A percentile compares a stretch with the other conserved stretches of the same genome.
Conservation (phyloP, 2,113 vertebrate genomes). For the Pachycephala philippinensis region DNA sequence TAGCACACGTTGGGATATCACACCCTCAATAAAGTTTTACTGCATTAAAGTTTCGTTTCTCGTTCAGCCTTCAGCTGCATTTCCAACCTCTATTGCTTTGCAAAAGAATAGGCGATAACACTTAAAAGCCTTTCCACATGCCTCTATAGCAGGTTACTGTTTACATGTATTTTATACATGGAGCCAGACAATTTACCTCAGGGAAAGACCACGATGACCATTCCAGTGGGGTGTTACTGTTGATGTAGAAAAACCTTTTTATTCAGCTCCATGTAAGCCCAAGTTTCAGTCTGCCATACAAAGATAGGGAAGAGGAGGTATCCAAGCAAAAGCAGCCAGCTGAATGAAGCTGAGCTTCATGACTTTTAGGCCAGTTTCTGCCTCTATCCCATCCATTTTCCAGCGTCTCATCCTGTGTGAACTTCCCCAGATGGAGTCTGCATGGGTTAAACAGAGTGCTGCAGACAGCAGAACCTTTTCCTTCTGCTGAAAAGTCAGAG, state of each 20-base stretch:
- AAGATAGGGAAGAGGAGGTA: not conserved
- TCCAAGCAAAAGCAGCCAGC: not conserved
- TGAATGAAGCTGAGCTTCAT: not conserved
- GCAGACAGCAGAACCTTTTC: not conserved
- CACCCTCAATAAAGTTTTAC: conserved; percentile 13
- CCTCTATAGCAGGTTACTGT: not conserved
- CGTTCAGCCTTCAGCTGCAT: not conserved
- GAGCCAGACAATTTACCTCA: not conserved
- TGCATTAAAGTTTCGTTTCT: not conserved
- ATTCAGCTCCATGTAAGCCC: not conserved
- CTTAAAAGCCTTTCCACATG: not conserved
- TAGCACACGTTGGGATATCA: not conserved
- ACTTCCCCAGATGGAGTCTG: not conserved
- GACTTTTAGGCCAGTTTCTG: not conserved
- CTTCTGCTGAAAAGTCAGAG: not conserved
- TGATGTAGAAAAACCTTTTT: not conserved
- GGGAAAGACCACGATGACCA: not conserved
- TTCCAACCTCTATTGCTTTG: not conserved
- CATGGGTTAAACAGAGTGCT: not conserved
- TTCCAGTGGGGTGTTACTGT: not conserved
- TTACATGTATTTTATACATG: not conserved
- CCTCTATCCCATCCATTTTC: not conserved
- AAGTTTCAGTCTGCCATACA: not conserved
- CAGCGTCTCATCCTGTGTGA: not conserved
- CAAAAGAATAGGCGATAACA: not conserved